Conservation (phyloP, 2,797 vertebrate species). For the Myoxocephalus aenaeus region DNA sequence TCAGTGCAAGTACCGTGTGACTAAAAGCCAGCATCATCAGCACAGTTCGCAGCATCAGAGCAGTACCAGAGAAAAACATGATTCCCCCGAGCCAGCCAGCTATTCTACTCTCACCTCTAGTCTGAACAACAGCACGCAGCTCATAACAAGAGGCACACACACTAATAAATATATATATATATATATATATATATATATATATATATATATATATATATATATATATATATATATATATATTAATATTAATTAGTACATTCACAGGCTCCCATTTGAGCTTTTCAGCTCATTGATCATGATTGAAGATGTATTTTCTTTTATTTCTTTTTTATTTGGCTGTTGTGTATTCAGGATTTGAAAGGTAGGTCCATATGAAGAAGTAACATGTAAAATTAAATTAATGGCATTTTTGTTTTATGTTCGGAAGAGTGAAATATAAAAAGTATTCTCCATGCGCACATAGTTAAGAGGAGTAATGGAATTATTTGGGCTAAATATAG, state of each 20-base stretch:
- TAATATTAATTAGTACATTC: too few species aligned
- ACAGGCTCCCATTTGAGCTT: too few species aligned
- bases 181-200: too few species aligned
- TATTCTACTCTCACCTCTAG: conserved; percentile 59
- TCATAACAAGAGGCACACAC: conserved; percentile 65
- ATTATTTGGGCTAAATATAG: conserved; percentile 13
- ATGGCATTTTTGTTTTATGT: neutral
- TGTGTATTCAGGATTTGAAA: conserved; percentile 15
- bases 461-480: neutral
- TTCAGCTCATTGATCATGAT: too few species aligned
- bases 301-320: too few species aligned
- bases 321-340: conserved; percentile 5
- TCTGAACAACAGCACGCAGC: conserved; percentile 67
- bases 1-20: conserved; percentile 40
- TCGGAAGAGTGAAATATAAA: neutral
- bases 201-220: too few species aligned
- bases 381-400: neutral
- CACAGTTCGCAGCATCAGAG: conserved; percentile 49
- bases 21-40: conserved; percentile 41
- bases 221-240: too few species aligned
- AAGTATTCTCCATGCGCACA: conserved; percentile 1
- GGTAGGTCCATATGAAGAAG: neutral
- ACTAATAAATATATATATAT: too few species aligned
- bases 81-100: conserved; percentile 60
- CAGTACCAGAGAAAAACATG: conserved; percentile 74